These are phyloP conservation scores for Melipona beecheii DNA, from an alignment of 2,888 invertebrate species.

Conservation along the genomic window DNA sequence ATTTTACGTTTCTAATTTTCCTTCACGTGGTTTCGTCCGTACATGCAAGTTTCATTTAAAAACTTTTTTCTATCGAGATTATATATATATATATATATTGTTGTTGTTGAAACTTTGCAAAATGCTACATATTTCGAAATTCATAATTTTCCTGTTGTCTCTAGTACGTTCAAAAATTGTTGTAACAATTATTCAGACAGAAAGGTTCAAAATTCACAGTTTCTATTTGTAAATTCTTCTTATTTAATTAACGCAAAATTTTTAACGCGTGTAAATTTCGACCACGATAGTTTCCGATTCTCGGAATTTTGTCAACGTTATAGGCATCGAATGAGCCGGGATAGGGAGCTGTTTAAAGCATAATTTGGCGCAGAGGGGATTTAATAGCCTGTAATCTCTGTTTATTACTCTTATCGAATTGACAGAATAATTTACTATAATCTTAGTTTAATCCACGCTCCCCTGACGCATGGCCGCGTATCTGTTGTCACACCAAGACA, in stretches of 20 bases:
- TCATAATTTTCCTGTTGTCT: neutral
- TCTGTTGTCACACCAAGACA: constrained; percentile 19
- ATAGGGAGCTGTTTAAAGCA: neutral
- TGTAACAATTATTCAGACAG: too few species aligned
- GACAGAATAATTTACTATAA: constrained; percentile 45
- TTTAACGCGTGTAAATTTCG: neutral
- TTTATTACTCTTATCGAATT: constrained; percentile 51
- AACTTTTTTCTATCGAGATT: too few species aligned
- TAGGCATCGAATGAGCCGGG: neutral
- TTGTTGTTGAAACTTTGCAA: too few species aligned
- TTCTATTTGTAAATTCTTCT: neutral
- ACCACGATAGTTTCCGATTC: neutral
- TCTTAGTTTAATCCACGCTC: constrained; percentile 35
- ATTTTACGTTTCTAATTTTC: neutral
- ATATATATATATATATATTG: neutral
- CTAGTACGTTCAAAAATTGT: too few species aligned
- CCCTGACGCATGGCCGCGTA: constrained; percentile 15
- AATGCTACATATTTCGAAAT: neutral
- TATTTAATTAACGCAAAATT: neutral
- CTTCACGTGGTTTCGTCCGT: too few species aligned
- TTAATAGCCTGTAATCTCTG: constrained; percentile 28
- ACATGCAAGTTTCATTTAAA: too few species aligned
- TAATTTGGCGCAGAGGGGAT: constrained; percentile 1
- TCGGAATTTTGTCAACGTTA: neutral
- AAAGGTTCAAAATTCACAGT: too few species aligned